Evolutionary conservation across 1,140 invertebrate species (phyloP), one percentile per base, ranked within the genome.

Genomic region (Camponotus vicinus): DNA sequence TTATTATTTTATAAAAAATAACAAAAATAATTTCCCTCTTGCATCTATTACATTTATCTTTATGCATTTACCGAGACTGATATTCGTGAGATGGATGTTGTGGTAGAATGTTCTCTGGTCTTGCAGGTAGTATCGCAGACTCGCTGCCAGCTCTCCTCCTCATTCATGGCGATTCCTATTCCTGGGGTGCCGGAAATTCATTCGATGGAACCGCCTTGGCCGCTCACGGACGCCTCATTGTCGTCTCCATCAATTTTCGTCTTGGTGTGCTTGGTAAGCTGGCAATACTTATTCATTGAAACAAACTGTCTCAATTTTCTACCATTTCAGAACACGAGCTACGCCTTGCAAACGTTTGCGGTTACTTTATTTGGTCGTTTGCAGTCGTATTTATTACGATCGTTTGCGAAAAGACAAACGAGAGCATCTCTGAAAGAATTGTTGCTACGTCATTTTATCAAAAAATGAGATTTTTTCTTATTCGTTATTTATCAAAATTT

Each of bases 181-280:
- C 98, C 92, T 99, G 98, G 97, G 98, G 98, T 93, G 97, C 98
- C 13, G 98, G 98, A 69, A 99, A 99, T 96, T 97, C 98, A 6
- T 98, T 99, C 94, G 98, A 99, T 94, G 98, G 98, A 78, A 98
- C 98, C 77, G 97, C 98, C 40, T 95, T 99, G 67, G 98, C 98
- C 78, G 97, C 98, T 82, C 97, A 98, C 91, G 98, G 98, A 84
- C 97, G 98, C 93, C 97, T 99, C 92, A 98, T 99, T 92, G 98
- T 99, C 86, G 98, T 99, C 93, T 99, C 98, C 90, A 97, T 99
- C 93, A 99, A 99, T 96, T 99, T 99, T 96, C 97, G 99, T 91
- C 97, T 99, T 80, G 99, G 99, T 82, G 97, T 99, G 90, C 96
- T 99, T 93, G 99, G 99, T 98, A 95, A 97, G 97, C 95, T 91